These are phyloP conservation scores for Myotis planiceps DNA, from an alignment of 2,797 vertebrate species.

Conservation along the genomic window DNA sequence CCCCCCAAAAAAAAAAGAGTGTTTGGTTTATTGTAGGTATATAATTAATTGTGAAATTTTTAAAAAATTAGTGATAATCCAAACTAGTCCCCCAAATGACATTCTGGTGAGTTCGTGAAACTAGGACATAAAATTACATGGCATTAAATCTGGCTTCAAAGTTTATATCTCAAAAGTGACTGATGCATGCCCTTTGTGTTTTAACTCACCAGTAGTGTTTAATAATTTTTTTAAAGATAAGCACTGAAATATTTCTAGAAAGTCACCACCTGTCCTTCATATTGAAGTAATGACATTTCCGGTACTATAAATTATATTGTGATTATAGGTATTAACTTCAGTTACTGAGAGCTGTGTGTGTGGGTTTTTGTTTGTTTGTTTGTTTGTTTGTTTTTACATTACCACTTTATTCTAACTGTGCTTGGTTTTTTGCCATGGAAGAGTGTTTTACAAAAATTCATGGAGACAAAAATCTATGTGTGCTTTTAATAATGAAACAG, in stretches of 20 bases:
- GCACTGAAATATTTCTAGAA: not conserved
- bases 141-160: not conserved
- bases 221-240: not conserved
- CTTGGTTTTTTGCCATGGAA: not conserved
- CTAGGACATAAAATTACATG: not conserved
- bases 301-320: not conserved
- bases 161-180: not conserved
- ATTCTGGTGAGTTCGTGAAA: not conserved
- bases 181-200: not conserved
- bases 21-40: not conserved
- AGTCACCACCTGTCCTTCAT: not conserved
- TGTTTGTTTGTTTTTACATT: not conserved
- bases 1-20: no score
- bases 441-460: not conserved
- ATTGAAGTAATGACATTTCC: not conserved
- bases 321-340: not conserved
- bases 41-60: not conserved
- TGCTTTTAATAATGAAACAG: not conserved
- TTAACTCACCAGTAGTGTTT: not conserved
- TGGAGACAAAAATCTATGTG: not conserved
- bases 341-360: not conserved
- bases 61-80: not conserved
- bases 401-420: not conserved
- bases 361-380: no score
- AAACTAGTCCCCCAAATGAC: not conserved